Conservation (phyloP, 2,888 invertebrate species). For the Molanna angustata region DNA sequence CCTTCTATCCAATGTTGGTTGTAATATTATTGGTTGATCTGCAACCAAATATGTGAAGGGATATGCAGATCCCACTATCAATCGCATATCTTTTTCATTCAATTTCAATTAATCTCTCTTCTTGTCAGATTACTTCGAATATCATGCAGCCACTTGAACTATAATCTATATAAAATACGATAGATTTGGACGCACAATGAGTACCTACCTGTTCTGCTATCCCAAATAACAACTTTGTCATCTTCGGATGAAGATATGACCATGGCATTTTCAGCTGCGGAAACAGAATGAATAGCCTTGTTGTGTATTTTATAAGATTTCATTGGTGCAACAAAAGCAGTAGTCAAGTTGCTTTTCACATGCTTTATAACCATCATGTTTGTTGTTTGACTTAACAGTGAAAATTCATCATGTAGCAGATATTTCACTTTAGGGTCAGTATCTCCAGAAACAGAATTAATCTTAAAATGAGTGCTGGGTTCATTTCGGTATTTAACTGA, state of each 20-base stretch:
- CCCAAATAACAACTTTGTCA: slow-evolving; percentile 62
- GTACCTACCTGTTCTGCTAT: slow-evolving; percentile 54
- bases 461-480: slow-evolving; percentile 45
- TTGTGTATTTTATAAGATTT: slow-evolving; percentile 49
- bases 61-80: too few species aligned
- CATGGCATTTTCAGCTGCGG: slow-evolving; percentile 58
- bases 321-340: slow-evolving; percentile 54
- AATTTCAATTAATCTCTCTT: too few species aligned
- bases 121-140: too few species aligned
- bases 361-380: slow-evolving; percentile 50
- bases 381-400: slow-evolving; percentile 45
- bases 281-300: slow-evolving; percentile 56
- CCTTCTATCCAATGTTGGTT: too few species aligned
- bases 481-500: slow-evolving; percentile 49
- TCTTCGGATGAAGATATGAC: slow-evolving; percentile 61
- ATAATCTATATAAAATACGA: too few species aligned
- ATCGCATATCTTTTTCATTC: too few species aligned
- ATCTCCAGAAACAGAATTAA: slow-evolving; percentile 41
- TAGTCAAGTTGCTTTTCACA: slow-evolving; percentile 44
- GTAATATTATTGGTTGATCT: too few species aligned
- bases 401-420: slow-evolving; percentile 44
- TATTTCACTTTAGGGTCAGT: slow-evolving; percentile 48
- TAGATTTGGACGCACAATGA: neutral
- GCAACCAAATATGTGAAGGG: too few species aligned
- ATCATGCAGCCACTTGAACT: too few species aligned